Evolutionary conservation across 2,888 invertebrate species (phyloP).

Genomic region (Cosmia trapezina): DNA sequence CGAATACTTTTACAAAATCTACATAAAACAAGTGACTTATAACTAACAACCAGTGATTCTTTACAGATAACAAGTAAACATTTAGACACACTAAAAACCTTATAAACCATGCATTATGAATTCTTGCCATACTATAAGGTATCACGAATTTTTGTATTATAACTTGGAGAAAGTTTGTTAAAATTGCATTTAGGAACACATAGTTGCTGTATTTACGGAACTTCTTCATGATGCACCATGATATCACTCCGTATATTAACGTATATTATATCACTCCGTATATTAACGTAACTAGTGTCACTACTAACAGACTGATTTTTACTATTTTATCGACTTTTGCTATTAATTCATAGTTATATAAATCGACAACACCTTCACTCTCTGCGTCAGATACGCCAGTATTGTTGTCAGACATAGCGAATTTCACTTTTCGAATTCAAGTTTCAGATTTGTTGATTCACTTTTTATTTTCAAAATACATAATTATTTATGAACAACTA

Average conservation of each 20-base stretch:
- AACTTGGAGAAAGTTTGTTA: neutral
- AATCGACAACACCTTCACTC: neutral
- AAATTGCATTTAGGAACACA: conserved; percentile 1
- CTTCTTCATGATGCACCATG: conserved; percentile 5
- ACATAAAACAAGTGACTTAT: too few species aligned
- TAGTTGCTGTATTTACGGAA: conserved; percentile 5
- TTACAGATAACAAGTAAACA: too few species aligned
- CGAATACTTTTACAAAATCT: too few species aligned
- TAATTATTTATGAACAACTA: neutral
- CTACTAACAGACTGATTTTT: neutral
- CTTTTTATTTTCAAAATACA: neutral
- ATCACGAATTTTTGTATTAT: neutral
- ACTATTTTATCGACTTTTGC: neutral
- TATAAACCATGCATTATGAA: neutral
- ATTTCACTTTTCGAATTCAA: neutral
- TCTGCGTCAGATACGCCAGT: neutral
- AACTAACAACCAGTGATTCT: too few species aligned
- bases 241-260: conserved; percentile 1
- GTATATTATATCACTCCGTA: conserved; percentile 8
- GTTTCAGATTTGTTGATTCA: neutral
- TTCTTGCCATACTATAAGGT: neutral
- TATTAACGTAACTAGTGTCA: neutral
- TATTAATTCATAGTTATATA: neutral
- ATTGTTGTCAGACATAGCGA: neutral
- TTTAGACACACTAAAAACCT: neutral